Evolutionary conservation across 2,797 vertebrate genomes (phyloP).

Genomic region (Rhinoraja longicauda): DNA sequence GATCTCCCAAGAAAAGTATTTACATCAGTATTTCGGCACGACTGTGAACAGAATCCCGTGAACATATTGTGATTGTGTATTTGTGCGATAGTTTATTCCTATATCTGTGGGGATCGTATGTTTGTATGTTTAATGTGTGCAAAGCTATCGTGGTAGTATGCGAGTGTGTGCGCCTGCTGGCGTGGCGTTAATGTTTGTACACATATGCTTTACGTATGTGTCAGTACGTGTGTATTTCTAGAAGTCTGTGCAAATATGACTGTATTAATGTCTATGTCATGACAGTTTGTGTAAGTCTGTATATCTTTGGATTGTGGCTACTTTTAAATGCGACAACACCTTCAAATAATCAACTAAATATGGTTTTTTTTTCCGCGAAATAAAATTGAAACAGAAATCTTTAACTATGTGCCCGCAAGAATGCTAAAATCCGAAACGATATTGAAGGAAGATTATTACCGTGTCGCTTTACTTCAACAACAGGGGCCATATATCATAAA

Average conservation of each 20-base stretch:
- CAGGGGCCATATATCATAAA: neutral
- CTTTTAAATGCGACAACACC: neutral
- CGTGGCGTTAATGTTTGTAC: neutral
- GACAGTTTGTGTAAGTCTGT: neutral
- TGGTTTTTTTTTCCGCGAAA: neutral
- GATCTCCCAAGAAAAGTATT: neutral
- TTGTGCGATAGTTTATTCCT: neutral
- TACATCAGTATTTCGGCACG: neutral
- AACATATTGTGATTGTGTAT: neutral
- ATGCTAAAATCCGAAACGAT: neutral
- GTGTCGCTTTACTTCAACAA: neutral
- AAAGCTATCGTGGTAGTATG: neutral
- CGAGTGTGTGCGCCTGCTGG: neutral
- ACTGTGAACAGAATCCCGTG: neutral
- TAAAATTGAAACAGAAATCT: neutral
- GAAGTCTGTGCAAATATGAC: neutral
- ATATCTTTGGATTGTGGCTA: too few species aligned
- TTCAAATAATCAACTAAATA: neutral
- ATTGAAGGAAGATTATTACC: neutral
- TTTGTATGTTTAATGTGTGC: neutral
- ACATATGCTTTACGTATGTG: neutral
- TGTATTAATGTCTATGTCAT: neutral
- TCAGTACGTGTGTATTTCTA: neutral
- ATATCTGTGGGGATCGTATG: neutral
- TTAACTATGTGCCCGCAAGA: too few species aligned